Evolutionary conservation across 2,797 vertebrate genomes (phyloP).

Genomic region (Chaetodon trifasciatus): DNA sequence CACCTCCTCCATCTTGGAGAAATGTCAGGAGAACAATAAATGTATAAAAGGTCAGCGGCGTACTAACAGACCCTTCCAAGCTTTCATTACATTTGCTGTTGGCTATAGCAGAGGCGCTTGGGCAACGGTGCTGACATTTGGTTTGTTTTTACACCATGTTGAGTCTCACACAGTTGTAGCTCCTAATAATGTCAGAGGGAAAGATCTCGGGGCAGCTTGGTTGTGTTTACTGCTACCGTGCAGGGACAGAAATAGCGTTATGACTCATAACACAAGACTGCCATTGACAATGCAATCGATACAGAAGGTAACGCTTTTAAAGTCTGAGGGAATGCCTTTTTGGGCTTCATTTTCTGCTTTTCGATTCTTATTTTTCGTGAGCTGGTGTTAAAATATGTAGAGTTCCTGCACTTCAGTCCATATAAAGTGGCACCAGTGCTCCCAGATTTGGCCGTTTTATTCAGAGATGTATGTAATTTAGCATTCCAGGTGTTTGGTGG

Average conservation of each 20-base stretch:
- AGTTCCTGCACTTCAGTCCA: background rate
- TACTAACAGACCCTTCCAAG: conserved; percentile 86
- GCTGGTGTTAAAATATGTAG: background rate
- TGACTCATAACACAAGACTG: conserved; percentile 63
- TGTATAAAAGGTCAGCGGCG: conserved; percentile 84
- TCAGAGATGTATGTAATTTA: background rate
- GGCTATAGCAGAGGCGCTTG: conserved; percentile 77
- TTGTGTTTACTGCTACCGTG: conserved; percentile 83
- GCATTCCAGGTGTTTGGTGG: background rate
- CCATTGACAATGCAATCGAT: conserved; percentile 79
- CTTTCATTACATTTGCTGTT: conserved; percentile 86
- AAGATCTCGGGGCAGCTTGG: conserved; percentile 77
- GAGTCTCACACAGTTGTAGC: conserved; percentile 82
- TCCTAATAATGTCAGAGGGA: conserved; percentile 87
- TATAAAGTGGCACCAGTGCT: background rate
- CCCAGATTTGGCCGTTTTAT: conserved; percentile 11
- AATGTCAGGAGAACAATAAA: conserved; percentile 88
- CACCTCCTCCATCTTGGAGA: conserved; percentile 81
- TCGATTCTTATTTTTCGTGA: conserved; percentile 5
- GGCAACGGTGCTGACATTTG: conserved; percentile 85
- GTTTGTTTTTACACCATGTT: conserved; percentile 88
- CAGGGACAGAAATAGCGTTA: conserved; percentile 59
- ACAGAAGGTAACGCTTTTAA: conserved; percentile 43
- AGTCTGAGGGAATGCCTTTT: conserved; percentile 44
- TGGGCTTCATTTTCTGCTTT: conserved; percentile 25